Evolutionary conservation across 1,140 invertebrate genomes (phyloP).

Genomic region (Bombus haemorrhoidalis): DNA sequence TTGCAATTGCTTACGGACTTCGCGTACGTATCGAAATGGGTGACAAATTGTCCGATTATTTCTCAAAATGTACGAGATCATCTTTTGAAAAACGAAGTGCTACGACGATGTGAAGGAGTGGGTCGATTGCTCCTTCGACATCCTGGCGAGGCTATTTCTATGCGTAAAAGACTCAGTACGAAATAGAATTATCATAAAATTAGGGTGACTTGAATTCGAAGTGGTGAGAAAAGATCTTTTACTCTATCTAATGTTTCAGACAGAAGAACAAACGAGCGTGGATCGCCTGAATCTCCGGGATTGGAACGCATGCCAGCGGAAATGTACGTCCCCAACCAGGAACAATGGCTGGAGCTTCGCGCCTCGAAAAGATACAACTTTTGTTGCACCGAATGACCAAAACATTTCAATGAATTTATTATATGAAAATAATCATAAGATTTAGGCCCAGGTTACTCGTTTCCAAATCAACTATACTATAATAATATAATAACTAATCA

Average conservation of each 20-base stretch:
- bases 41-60: conserved; percentile 84
- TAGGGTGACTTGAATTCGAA: neutral
- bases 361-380: conserved; percentile 81
- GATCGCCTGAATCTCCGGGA: conserved; percentile 72
- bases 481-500: neutral
- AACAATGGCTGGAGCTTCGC: conserved; percentile 91
- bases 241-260: conserved; percentile 66
- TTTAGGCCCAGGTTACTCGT: neutral
- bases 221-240: neutral
- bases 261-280: conserved; percentile 65
- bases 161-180: conserved; percentile 82
- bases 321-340: conserved; percentile 95
- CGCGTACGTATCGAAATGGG: conserved; percentile 88
- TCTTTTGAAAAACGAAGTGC: conserved; percentile 89
- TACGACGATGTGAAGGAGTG: conserved; percentile 91
- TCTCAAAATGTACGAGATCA: conserved; percentile 85
- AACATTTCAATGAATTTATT: neutral
- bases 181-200: neutral
- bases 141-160: conserved; percentile 88
- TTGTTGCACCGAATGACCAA: conserved; percentile 69
- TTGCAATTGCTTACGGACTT: conserved; percentile 89
- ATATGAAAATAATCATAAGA: neutral
- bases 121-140: conserved; percentile 88
- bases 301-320: conserved; percentile 89
- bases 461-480: neutral